These are phyloP conservation scores for Aramus guarauna DNA, from an alignment of 2,113 vertebrate genomes.

Conservation along the genomic window DNA sequence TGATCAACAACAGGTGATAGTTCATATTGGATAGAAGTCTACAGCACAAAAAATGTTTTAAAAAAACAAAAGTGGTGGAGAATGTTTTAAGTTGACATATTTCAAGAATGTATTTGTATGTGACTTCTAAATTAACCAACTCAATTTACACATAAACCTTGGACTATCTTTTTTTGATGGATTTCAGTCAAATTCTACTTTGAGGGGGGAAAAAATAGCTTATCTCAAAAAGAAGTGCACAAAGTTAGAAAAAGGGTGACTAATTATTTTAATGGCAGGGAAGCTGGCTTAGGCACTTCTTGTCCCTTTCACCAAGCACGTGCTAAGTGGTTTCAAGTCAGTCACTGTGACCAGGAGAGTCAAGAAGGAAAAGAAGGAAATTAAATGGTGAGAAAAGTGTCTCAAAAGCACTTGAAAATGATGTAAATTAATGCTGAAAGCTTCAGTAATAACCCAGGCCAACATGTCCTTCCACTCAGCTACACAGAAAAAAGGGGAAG, in stretches of 20 bases:
- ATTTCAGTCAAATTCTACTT: background rate
- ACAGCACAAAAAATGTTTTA: background rate
- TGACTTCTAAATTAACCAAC: background rate
- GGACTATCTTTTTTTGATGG: rapidly evolving
- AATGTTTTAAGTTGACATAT: background rate
- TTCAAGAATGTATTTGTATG: background rate
- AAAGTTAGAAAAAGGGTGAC: background rate
- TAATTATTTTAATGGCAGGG: background rate
- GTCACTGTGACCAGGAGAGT: background rate
- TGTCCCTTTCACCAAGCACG: background rate
- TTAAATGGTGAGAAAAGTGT: background rate
- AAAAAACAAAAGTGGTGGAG: background rate
- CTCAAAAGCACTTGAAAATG: constrained; percentile 18
- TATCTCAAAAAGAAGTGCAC: background rate
- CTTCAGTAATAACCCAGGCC: background rate
- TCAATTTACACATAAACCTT: background rate
- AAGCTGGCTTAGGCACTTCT: background rate
- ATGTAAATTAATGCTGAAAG: constrained; percentile 41
- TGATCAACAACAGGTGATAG: background rate
- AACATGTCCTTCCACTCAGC: background rate
- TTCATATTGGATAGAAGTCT: background rate
- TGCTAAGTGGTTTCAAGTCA: constrained; percentile 6
- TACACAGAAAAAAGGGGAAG: background rate
- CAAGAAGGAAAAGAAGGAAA: background rate
- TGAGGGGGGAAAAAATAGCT: rapidly evolving